Evolutionary conservation across 2,797 vertebrate genomes (phyloP).

Genomic region (Picus viridis): DNA sequence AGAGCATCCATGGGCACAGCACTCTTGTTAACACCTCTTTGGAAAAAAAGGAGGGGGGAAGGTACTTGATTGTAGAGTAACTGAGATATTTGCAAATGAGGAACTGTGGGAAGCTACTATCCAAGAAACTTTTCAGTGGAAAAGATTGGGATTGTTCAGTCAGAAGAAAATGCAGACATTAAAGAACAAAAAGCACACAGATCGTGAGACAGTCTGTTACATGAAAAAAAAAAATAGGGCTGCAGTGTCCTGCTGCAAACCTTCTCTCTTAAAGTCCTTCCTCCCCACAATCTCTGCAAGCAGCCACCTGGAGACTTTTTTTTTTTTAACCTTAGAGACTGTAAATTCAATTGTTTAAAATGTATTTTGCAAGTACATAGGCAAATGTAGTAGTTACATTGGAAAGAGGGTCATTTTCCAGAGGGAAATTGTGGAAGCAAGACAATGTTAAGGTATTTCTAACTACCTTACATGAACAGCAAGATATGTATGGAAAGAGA

Average conservation of each 20-base stretch:
- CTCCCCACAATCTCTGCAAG: not conserved
- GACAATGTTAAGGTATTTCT: not conserved
- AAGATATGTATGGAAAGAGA: not conserved
- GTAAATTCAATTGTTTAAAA: not conserved
- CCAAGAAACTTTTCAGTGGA: not conserved
- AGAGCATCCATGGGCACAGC: not conserved
- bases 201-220: not conserved
- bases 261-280: not conserved
- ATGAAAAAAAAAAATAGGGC: not conserved
- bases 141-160: not conserved
- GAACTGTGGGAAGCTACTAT: not conserved
- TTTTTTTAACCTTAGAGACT: not conserved
- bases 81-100: not conserved
- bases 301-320: not conserved
- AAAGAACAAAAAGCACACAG: not conserved
- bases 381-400: not conserved
- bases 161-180: not conserved
- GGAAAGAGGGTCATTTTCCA: not conserved
- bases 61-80: not conserved
- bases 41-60: too few species aligned
- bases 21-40: not conserved
- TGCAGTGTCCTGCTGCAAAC: not conserved
- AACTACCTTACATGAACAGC: not conserved
- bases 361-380: not conserved
- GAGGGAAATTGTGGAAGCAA: not conserved